Base-by-base conservation (phyloP, 2,113 vertebrate species). In the Lontra canadensis region DNA sequence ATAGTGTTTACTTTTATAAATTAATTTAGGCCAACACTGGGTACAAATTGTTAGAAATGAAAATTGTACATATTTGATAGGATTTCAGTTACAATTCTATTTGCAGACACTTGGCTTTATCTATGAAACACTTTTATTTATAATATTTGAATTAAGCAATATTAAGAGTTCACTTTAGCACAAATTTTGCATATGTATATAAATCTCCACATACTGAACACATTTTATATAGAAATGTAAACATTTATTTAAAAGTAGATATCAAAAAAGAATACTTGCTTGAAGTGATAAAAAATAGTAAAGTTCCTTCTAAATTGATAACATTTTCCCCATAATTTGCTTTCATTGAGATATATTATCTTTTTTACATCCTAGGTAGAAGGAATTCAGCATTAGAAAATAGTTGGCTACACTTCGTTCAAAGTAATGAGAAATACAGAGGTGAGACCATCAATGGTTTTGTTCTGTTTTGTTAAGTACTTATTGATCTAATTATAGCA, bases 271-370 rank as follows among this genome's bases (percentile, higher is more conserved):
- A 95, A 3, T n/a, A 39, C 13, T 95, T 96, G 52, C 47, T 65
- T 57, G 18, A 89, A 95, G 74, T 73, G 55, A 81, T 86, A 88
- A 84, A 86, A 96, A 96, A 87, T 34, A 90, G 26, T 69, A 90
- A 73, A 89, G 74, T 69, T 93, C 7, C 14, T 95, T 69, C 89
- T 78, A 94, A 49, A 42, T 12, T 84, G 74, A 63, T 86, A 69
- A 23, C 85, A 82, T 91, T 80, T 95, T 80, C 36, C 34, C 42
- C 76, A 61, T 11, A 80, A 1, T 95, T 96, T 80, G 23, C 71
- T 97, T 98, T 96, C 34, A 47, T 86, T 97, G 83, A 86, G 97
- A 98, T 98, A 98, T 97, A 97, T 96, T 97, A 98, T 80, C 63
- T 98, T 97, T 97, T 95, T 97, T 90, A 95, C 47, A 95, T 96